Percentiles rank a stretch among this genome's conserved stretches.
phyloP scores from a whole-genome alignment of 2,797 vertebrate genomes.

The Chrosomus eos region DNA sequence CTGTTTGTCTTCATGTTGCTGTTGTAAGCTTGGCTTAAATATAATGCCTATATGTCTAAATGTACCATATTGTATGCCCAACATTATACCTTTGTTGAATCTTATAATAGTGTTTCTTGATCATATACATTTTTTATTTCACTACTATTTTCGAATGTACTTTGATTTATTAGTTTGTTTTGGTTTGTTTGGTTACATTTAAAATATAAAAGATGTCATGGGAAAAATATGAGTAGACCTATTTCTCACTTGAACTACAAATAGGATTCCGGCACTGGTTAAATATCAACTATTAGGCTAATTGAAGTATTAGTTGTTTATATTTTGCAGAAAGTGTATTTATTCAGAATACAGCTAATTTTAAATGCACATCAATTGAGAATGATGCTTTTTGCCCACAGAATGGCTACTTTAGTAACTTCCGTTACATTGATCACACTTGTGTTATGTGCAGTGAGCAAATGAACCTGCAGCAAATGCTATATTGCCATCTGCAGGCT shows the following conservation, averaged over 20 bases:
- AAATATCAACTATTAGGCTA: not conserved
- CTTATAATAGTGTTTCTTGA: not conserved
- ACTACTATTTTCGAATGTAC: not conserved
- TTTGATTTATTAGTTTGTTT: not conserved
- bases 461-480: not conserved
- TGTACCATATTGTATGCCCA: not conserved
- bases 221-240: not conserved
- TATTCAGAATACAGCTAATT: not conserved
- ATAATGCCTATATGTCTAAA: slow-evolving; percentile 14
- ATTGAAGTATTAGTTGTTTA: not conserved
- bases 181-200: not conserved
- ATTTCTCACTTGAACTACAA: not conserved
- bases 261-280: not conserved
- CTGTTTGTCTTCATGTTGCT: slow-evolving; percentile 66
- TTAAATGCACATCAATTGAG: not conserved
- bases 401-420: not conserved
- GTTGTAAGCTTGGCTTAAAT: slow-evolving; percentile 62
- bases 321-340: not conserved
- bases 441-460: not conserved
- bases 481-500: not conserved
- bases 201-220: not conserved
- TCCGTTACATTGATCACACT: not conserved
- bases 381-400: not conserved
- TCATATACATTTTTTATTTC: not conserved
- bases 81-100: not conserved